Evolutionary conservation across 2,888 invertebrate genomes (phyloP).

Genomic region (Pseudolycoriella hygida): DNA sequence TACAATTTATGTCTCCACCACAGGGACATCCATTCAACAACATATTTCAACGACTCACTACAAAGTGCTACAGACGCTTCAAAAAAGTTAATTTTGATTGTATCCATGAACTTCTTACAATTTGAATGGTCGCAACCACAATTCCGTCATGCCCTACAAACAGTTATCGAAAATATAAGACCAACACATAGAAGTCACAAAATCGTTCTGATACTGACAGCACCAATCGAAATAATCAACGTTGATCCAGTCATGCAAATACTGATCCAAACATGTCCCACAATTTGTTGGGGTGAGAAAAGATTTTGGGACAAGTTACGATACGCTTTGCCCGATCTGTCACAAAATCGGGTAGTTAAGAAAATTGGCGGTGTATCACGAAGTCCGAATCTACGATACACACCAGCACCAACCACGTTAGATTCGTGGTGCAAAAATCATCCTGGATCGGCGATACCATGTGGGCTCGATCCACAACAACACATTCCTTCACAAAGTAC

Average conservation of each 20-base stretch:
- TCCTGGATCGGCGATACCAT: constrained; percentile 14
- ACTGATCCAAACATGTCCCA: constrained; percentile 50
- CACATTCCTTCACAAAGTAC: constrained; percentile 9
- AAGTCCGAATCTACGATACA: constrained; percentile 37
- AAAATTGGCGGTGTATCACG: constrained; percentile 10
- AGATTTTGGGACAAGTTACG: constrained; percentile 81
- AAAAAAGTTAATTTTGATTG: constrained; percentile 57
- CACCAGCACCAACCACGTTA: constrained; percentile 53
- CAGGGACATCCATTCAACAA: constrained; percentile 33
- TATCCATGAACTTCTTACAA: constrained; percentile 63
- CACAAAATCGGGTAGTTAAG: constrained; percentile 6
- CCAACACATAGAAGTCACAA: constrained; percentile 43
- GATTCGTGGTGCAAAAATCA: constrained; percentile 54
- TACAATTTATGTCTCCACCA: constrained; percentile 48
- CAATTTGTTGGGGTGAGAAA: constrained; percentile 62
- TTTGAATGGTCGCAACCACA: constrained; percentile 73
- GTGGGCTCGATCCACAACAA: constrained; percentile 5
- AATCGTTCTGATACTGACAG: constrained; percentile 36
- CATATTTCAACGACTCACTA: constrained; percentile 29
- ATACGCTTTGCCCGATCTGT: constrained; percentile 59
- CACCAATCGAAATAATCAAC: constrained; percentile 50
- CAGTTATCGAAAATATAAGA: constrained; percentile 47
- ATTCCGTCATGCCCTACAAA: constrained; percentile 62
- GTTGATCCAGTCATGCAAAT: constrained; percentile 60
- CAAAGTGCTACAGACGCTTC: constrained; percentile 36